Evolutionary conservation across 2,797 vertebrate species (phyloP).

Genomic region (Megalops cyprinoides): DNA sequence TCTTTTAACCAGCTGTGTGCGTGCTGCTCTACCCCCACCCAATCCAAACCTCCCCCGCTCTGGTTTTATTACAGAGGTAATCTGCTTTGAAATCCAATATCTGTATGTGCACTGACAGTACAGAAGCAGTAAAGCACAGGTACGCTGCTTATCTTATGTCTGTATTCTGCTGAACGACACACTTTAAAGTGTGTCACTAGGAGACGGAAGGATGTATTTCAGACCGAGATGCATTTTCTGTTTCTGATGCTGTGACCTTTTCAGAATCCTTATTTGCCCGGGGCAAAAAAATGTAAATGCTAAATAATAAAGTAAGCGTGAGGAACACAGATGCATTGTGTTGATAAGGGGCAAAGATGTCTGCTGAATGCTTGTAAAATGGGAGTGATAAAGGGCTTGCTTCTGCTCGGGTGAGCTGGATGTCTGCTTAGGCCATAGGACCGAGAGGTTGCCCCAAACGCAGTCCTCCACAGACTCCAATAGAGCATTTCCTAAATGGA

Average conservation of each 20-base stretch:
- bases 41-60: background rate
- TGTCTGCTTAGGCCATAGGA: background rate
- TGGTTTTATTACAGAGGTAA: background rate
- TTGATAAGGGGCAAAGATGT: background rate
- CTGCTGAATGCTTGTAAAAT: background rate
- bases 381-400: background rate
- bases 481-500: background rate
- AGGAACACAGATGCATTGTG: background rate
- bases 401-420: background rate
- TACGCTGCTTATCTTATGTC: background rate
- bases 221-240: background rate
- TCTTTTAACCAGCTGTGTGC: background rate
- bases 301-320: background rate
- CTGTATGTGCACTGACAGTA: background rate
- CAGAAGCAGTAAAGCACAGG: background rate
- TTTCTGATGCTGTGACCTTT: background rate
- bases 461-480: no score
- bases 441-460: background rate
- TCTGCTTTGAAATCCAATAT: background rate
- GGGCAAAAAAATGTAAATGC: background rate
- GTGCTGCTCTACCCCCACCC: background rate
- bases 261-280: background rate
- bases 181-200: background rate
- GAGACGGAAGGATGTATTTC: background rate
- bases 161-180: background rate